Base-by-base conservation (phyloP, 2,113 vertebrate species). In the Strix aluco region DNA sequence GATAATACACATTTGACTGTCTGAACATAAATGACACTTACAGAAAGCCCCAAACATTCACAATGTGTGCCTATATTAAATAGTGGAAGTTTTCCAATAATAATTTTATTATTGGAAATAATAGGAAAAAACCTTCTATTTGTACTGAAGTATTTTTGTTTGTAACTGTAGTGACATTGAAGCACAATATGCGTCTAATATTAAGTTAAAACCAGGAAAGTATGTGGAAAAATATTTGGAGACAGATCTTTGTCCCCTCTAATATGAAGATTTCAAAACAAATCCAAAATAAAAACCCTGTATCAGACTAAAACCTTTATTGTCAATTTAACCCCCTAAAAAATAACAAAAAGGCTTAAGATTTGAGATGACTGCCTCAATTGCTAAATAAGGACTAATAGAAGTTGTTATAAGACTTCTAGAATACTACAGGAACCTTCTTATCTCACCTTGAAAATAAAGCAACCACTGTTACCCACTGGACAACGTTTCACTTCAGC, bases 91-190 rank as follows among this genome's bases (percentile, higher is more conserved):
- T 46, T 18, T 46, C 44, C 44, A 46, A 46, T 46, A 46, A 46
- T 57, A n/a, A 12, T 38, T 40, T 59, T 34, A 42, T 20, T 32
- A 9, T 51, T 83, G 17, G 22, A 40, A 47, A 32, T 67, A 30
- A 27, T 44, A 21, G 49, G 10, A 5, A 26, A 57, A 23, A 6
- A 0, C 0, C 8, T 13, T 47, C 15, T 66, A 2, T 66, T 44
- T 1, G 4, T 30, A 59, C 13, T 54, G 27, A 23, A 34, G 5
- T 63, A 10, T 19, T 67, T 81, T 74, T 55, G 4, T 32, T 71
- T 73, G 29, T 51, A 63, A 13, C 58, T 36, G 10, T 51, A 59
- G 18, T 36, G 12, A 23, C 63, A 36, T 2, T 67, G 23, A 69
- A 85, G 47, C 38, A n/a, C 18, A 20, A 23, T 32, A 42, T 11